Percentiles rank a stretch among this genome's conserved stretches.
Evolutionary conservation across 2,113 vertebrate species (phyloP).

Genomic region (Typhlomys cinereus): DNA sequence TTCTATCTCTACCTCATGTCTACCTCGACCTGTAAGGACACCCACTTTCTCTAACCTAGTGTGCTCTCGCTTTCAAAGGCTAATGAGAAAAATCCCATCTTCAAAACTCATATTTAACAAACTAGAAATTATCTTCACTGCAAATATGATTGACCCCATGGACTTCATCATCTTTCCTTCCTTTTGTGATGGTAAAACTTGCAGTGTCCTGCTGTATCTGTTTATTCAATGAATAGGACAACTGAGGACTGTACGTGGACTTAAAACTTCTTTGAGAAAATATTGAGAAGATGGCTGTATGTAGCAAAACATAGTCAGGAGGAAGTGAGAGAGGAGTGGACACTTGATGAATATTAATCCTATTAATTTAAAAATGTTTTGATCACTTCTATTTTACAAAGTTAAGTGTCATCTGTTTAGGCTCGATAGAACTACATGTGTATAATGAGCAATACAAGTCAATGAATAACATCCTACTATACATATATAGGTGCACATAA

Average conservation of each 20-base stretch:
- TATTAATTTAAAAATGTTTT: not conserved
- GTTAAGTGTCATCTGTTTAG: not conserved
- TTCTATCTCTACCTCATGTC: not conserved
- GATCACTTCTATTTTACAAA: not conserved
- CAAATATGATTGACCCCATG: conserved; percentile 7
- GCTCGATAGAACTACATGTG: not conserved
- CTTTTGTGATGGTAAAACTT: not conserved
- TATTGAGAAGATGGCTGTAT: not conserved
- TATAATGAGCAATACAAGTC: not conserved
- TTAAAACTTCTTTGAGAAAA: not conserved
- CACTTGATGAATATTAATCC: not conserved
- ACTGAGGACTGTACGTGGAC: not conserved
- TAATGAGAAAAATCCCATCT: not conserved
- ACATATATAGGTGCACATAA: not conserved
- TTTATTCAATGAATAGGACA: conserved; percentile 21
- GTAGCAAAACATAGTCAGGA: not conserved
- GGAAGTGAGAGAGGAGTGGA: not conserved
- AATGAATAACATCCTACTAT: not conserved
- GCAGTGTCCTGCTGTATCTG: not conserved
- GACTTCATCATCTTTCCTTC: not conserved
- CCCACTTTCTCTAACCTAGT: not conserved
- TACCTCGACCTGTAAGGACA: not conserved
- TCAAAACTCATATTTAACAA: not conserved
- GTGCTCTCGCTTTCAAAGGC: not conserved
- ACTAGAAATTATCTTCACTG: conserved; percentile 3